Evolutionary conservation across 1,140 invertebrate genomes (phyloP), one percentile per base, ranked within the genome.

Genomic region (Drosophila ficusphila): DNA sequence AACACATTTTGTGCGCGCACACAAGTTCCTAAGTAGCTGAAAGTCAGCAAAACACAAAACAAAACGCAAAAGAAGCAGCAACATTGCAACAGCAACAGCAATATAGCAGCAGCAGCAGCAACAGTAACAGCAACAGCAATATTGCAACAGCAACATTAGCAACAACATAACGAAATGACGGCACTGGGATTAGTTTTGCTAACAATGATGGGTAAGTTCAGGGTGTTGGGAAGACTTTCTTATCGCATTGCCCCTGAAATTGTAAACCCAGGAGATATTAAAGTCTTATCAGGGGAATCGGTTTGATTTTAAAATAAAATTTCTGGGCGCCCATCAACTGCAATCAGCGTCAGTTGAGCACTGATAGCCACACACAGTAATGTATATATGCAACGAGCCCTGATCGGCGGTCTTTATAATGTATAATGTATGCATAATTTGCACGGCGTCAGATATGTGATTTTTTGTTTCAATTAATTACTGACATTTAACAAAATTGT

Each of bases 1-100:
- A 42, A 67, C 49, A 57, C 49, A 76, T 72, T 64, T 71, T 39
- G 53, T 47, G 67, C 69, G 69, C 69, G 31, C 95, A 96, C 81
- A 57, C 64, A 78, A 76, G 73, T 76, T 76, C 73, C 73, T 76
- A 76, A 62, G 51, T 33, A 73, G 57, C 53, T 34, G 9, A 2
- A 57, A 33, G 36, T 29, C 38, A 27, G 38, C n/a, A 25, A 27
- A 36, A 33, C 31, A 18, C n/a, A n/a, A n/a, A n/a, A n/a, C n/a
- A n/a, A 57, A 51, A 47, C 53, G 53, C 56, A 33, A 36, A 27
- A 54, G 48, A 31, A 67, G 33, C 19, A 36, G 19, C 36, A 64
- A 8, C 21, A 57, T 14, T 19, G 23, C 36, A 48, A 33, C 41
- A 33, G 4, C 4, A 46, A 18, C 42, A 54, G 25, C 4, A 46